Evolutionary conservation across 2,113 vertebrate species (phyloP).

Genomic region (Rhinichthys klamathensis): DNA sequence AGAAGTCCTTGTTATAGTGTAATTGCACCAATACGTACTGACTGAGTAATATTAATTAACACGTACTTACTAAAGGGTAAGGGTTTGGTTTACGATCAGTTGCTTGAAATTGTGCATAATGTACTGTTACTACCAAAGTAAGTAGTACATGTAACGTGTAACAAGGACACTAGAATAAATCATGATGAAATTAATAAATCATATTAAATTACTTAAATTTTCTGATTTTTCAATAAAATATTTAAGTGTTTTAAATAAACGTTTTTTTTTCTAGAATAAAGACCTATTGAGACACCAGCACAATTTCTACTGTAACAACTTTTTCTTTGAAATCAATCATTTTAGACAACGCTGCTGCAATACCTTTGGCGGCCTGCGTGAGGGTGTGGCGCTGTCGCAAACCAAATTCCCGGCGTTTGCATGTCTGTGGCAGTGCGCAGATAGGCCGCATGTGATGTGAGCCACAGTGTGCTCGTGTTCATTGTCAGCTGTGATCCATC

Average conservation of each 20-base stretch:
- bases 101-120: too few relatives aligned
- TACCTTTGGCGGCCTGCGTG: neutral
- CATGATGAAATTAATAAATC: neutral
- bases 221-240: too few relatives aligned
- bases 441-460: constrained; percentile 60
- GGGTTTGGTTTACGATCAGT: too few relatives aligned
- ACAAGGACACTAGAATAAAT: neutral
- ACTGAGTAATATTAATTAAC: too few relatives aligned
- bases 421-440: constrained; percentile 19
- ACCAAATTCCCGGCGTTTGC: constrained; percentile 46
- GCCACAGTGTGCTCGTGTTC: neutral
- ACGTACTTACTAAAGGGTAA: too few relatives aligned
- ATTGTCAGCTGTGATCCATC: constrained; percentile 42
- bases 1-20: too few relatives aligned
- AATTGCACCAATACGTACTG: too few relatives aligned
- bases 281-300: too few relatives aligned
- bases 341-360: neutral
- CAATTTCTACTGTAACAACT: neutral
- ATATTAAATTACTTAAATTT: neutral
- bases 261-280: too few relatives aligned
- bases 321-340: neutral
- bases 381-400: constrained; percentile 44
- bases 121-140: neutral
- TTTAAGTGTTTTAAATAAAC: too few relatives aligned
- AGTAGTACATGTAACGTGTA: neutral